These are phyloP conservation scores for Fregata magnificens DNA, from an alignment of 2,113 vertebrate species.

Conservation along the genomic window DNA sequence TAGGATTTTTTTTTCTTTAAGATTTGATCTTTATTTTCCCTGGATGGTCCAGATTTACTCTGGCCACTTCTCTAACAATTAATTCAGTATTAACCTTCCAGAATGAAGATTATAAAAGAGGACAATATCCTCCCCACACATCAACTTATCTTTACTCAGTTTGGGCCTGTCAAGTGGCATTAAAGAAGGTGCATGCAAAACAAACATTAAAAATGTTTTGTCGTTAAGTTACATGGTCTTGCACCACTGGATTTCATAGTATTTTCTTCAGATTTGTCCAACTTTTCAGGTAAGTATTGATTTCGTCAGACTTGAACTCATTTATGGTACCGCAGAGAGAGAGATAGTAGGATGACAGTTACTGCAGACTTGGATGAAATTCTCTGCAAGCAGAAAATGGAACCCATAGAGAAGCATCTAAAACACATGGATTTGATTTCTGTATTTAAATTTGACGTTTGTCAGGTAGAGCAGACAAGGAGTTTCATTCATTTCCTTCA, in stretches of 20 bases:
- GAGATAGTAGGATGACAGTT: not conserved
- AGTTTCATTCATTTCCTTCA: not conserved
- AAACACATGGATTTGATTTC: not conserved
- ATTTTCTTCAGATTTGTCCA: not conserved
- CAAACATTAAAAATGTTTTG: not conserved
- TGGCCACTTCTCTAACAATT: not conserved
- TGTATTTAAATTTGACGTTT: not conserved
- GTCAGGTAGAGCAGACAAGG: not conserved
- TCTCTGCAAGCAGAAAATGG: not conserved
- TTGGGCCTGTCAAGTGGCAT: not conserved
- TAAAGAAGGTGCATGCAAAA: not conserved
- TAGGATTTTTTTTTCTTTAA: not conserved
- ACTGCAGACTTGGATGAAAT: not conserved
- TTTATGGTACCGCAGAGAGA: not conserved
- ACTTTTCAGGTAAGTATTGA: not conserved
- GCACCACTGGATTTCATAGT: not conserved
- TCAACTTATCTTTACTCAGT: not conserved
- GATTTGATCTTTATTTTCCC: not conserved
- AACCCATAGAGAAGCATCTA: not conserved
- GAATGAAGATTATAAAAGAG: not conserved
- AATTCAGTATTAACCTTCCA: not conserved
- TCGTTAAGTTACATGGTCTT: accelerated
- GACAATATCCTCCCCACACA: not conserved
- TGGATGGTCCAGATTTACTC: not conserved
- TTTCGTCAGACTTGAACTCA: not conserved